Conservation (phyloP, 1,140 invertebrate species). For the Matsumurasca onukii region DNA sequence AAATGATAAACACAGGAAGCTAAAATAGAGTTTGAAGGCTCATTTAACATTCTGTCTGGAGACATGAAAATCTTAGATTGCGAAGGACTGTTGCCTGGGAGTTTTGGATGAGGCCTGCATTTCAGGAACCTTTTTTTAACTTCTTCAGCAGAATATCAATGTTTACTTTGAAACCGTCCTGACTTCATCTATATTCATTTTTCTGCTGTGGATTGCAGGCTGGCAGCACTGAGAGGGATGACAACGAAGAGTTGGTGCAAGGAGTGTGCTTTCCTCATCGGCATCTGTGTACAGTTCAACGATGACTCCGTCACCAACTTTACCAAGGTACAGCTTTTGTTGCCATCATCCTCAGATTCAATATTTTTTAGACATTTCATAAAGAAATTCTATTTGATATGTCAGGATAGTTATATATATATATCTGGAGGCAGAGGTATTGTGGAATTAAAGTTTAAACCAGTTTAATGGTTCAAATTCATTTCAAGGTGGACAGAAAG, state of each 20-base stretch:
- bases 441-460: not conserved
- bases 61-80: too few species aligned
- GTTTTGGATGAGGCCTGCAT: too few species aligned
- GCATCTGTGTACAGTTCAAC: constrained; percentile 91
- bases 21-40: too few species aligned
- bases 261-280: constrained; percentile 93
- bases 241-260: constrained; percentile 83
- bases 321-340: constrained; percentile 69
- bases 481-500: too few species aligned
- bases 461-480: not conserved
- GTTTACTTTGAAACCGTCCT: constrained; percentile 70
- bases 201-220: constrained; percentile 48
- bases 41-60: too few species aligned
- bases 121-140: constrained; percentile 80
- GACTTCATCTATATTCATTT: not conserved
- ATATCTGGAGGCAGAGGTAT: not conserved
- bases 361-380: not conserved
- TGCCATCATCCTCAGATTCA: constrained; percentile 33
- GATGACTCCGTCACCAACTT: constrained; percentile 81
- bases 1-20: too few species aligned
- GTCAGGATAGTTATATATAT: too few species aligned
- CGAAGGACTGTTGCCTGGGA: too few species aligned
- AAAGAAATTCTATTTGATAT: too few species aligned
- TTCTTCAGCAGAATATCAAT: constrained; percentile 86
- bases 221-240: constrained; percentile 76